Base-by-base conservation (phyloP, 2,888 invertebrate genomes). In the Hemicrepidius hirtus region DNA sequence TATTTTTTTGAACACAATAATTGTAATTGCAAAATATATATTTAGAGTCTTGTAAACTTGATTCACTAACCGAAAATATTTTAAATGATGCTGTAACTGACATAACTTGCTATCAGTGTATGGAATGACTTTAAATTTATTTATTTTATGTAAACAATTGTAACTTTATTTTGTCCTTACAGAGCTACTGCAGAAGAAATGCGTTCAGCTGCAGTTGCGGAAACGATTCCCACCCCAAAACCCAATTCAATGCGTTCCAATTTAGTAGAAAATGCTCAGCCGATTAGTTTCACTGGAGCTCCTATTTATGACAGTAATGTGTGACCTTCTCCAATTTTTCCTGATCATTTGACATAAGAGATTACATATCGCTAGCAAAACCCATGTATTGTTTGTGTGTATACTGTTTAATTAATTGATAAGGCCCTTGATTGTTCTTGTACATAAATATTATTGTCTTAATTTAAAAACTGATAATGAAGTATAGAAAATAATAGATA, bases 131-230 rank as follows among this genome's bases (percentile, higher is more conserved):
- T 5, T 32, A 5, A 32, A 32, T 32, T 28, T 4, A 6, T 28
- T 28, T 28, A 6, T 28, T 28, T 4, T 6, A 4, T 28, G 3
- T 28, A 3, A 28, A 28, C 6, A 32, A 32, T 32, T 2, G 9
- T 9, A 32, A 32, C 9, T 5, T 32, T 32, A 32, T 6, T 32
- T 5, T 32, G 32, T 32, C 7, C 80, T 85, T 86, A 64, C 86
- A 95, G 95, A 89, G 95, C 94, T 79, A 89, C 94, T 80, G 89
- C 90, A 79, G 93, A 93, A 78, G 94, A 95, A 82, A 95, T 95
- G 95, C 90, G 93, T 86, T 90, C 89, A 86, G 89, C 92, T 83
- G 92, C 92, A 77, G 90, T 89, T 44, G 84, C 84, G 64, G 86
- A 84, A 68, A 64, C 67, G 24, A 59, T 53, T 28, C 67, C 46